A percentile compares a stretch with the other conserved stretches of the same genome.
Evolutionary conservation across 92 coral and sea anemone genomes (phyloP).

Genomic region (Galaxea fascicularis): DNA sequence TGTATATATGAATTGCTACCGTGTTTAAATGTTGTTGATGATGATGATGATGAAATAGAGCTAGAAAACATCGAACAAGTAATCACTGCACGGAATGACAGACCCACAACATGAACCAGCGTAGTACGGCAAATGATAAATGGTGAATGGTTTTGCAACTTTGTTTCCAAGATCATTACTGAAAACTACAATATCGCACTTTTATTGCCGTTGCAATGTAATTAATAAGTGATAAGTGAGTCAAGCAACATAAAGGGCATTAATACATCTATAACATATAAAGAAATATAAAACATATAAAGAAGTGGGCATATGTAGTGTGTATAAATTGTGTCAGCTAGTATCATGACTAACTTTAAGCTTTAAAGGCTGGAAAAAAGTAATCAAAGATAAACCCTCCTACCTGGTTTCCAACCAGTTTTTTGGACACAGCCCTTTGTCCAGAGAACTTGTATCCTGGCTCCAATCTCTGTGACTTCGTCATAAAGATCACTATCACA

Average conservation of each 20-base stretch:
- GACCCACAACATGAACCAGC: neutral
- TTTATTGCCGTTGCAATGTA: neutral
- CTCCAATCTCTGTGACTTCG: conserved; percentile 55
- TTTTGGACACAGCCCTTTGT: conserved; percentile 17
- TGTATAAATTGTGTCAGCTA: no score
- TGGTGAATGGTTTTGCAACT: neutral
- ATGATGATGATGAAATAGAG: neutral
- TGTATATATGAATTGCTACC: no score
- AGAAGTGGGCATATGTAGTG: no score
- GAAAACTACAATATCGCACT: neutral
- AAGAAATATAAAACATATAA: neutral
- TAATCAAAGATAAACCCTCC: no score
- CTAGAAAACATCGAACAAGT: neutral
- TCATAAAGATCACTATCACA: conserved; percentile 5
- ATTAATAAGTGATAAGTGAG: neutral
- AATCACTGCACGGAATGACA: no score
- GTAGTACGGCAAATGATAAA: neutral
- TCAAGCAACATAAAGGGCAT: neutral
- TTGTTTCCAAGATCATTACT: neutral
- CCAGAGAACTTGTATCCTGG: conserved; percentile 37
- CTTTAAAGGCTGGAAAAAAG: no score
- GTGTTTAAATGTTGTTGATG: no score
- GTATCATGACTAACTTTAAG: no score
- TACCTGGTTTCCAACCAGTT: conserved; percentile 47
- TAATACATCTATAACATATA: neutral